A percentile compares a stretch with the other conserved stretches of the same genome.
Evolutionary conservation across 2,797 vertebrate species (phyloP).

Genomic region (Hippopotamyrus pictus): DNA sequence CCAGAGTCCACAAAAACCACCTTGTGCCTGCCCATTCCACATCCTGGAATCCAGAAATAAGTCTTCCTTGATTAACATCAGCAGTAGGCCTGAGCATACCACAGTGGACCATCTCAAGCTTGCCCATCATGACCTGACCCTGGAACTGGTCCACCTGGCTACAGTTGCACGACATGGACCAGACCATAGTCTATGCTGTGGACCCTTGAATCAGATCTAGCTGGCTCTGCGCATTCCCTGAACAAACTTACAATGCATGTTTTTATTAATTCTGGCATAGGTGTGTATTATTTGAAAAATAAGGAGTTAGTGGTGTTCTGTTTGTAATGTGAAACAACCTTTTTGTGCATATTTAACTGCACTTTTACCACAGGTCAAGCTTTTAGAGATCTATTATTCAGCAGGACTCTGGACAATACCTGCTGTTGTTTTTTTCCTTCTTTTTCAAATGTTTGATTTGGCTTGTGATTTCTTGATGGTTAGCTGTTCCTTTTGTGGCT

Average conservation of each 20-base stretch:
- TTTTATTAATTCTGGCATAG: background rate
- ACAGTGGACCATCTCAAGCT: too few species aligned
- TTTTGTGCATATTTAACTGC: background rate
- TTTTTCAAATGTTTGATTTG: background rate
- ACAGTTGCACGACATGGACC: too few species aligned
- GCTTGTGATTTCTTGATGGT: background rate
- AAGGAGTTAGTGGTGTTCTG: background rate
- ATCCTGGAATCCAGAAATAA: too few species aligned
- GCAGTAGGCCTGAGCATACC: too few species aligned
- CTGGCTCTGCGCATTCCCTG: background rate
- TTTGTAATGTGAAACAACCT: background rate
- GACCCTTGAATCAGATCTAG: background rate
- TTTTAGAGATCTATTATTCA: background rate
- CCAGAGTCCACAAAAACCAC: background rate
- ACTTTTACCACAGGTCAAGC: background rate
- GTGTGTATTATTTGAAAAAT: background rate
- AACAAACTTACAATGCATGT: background rate
- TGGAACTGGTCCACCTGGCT: too few species aligned
- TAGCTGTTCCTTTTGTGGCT: background rate
- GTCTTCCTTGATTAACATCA: too few species aligned
- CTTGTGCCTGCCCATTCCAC: too few species aligned
- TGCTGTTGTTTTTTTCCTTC: background rate
- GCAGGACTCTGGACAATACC: background rate
- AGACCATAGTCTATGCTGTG: background rate
- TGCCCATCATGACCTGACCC: background rate